Evolutionary conservation across 1,140 invertebrate genomes (phyloP), one percentile per base, ranked within the genome.

Genomic region (Drosophila lini): DNA sequence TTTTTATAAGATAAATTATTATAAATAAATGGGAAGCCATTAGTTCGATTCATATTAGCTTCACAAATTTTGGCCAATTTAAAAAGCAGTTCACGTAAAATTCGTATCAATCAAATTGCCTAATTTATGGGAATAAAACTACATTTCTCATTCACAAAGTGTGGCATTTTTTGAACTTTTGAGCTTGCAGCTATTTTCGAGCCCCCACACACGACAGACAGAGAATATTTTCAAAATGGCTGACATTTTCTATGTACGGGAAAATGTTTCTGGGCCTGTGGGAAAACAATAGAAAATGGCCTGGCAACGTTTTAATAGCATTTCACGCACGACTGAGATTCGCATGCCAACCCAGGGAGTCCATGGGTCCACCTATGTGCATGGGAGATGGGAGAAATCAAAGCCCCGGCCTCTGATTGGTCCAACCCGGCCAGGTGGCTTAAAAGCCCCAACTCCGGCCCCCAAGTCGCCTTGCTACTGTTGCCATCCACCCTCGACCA

Each of bases 171-270:
- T 3, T 5, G 15, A 42, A 44, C 15, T 71, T 59, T 50, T 13
- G n/a, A 48, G 65, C 28, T 59, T 70, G 38, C 32, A 50, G 59
- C 38, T 52, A 48, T 56, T 52, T 55, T 58, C 3, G 22, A 57
- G 40, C 63, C 45, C 38, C 28, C n/a, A 19, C 19, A 15, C 16
- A 22, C 11, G 8, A 47, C 73, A 74, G 65, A 74, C 80, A 68
- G 68, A 57, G 64, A 47, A 75, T 81, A 89, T 84, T 88, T 91
- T 91, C 88, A 91, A 91, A 91, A 91, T 91, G 88, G 88, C 88
- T 68, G 88, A 83, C 88, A 73, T 63, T 38, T 70, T 70, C 58
- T 57, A 25, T 57, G 38, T 11, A 36, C 32, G 48, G 34, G 34
- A 55, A 60, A 42, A 56, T 53, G 64, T 56, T 19, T 68, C 16